phyloP scores from a whole-genome alignment of 2,797 vertebrate genomes.

The Danio tinwini region DNA sequence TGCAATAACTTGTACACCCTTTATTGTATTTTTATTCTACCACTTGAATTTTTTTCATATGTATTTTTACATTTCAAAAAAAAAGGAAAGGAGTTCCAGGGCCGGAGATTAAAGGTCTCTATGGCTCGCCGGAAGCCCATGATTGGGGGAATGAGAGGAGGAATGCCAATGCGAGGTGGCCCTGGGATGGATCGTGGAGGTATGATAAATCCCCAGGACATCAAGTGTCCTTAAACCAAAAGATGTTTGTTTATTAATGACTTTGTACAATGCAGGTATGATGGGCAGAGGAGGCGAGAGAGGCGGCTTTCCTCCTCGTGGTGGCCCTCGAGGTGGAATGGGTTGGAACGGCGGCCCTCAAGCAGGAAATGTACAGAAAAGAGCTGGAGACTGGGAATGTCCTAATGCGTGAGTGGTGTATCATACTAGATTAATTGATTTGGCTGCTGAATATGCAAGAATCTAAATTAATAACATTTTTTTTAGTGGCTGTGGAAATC shows the following conservation, averaged over 20 bases:
- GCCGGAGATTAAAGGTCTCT: conserved; percentile 91
- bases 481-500: conserved; percentile 89
- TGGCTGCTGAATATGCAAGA: neutral
- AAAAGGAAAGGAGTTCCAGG: conserved; percentile 94
- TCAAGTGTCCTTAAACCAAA: neutral
- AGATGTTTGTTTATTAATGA: neutral
- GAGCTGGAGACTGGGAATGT: conserved; percentile 98
- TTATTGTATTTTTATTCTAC: neutral
- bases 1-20: neutral
- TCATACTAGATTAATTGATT: conserved; percentile 43
- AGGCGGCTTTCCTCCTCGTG: conserved; percentile 86
- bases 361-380: conserved; percentile 88
- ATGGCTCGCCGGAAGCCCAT: conserved; percentile 92
- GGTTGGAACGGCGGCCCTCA: conserved; percentile 85
- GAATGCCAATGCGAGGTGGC: conserved; percentile 74
- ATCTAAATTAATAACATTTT: neutral
- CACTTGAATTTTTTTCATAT: neutral
- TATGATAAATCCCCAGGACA: conserved; percentile 55
- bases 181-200: conserved; percentile 89
- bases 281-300: conserved; percentile 89
- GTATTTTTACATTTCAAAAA: neutral
- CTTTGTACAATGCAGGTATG: conserved; percentile 44
- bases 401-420: conserved; percentile 87
- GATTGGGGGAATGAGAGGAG: conserved; percentile 89
- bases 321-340: conserved; percentile 87